Conservation (phyloP, 2,113 vertebrate species). For the Eulacestoma nigropectus region DNA sequence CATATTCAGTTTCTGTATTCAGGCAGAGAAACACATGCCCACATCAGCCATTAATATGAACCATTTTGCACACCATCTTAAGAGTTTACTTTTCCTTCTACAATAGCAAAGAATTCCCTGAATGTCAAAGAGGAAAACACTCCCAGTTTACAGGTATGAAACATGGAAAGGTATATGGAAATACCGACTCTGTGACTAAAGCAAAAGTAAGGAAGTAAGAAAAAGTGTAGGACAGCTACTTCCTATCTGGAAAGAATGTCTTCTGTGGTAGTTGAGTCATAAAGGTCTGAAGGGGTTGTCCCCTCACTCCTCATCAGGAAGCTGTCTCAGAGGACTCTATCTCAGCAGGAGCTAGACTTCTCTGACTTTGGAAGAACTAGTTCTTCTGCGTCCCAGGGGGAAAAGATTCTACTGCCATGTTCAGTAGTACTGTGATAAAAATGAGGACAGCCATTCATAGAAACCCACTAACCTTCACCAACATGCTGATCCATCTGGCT, state of each 20-base stretch:
- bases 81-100: background rate
- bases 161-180: background rate
- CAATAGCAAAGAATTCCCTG: background rate
- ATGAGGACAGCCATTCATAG: background rate
- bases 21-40: background rate
- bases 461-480: background rate
- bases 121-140: background rate
- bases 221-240: background rate
- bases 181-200: background rate
- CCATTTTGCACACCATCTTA: background rate
- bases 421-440: background rate
- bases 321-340: background rate
- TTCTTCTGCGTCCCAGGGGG: background rate
- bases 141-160: background rate
- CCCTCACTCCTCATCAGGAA: background rate
- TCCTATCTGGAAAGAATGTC: background rate
- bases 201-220: background rate
- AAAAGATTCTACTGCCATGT: background rate
- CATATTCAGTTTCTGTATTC: background rate
- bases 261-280: background rate
- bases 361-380: background rate
- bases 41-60: background rate
- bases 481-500: background rate
- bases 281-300: background rate
- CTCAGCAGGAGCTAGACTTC: background rate